Conservation (phyloP, 2,888 invertebrate genomes). For the Drosophila glabriapex region DNA sequence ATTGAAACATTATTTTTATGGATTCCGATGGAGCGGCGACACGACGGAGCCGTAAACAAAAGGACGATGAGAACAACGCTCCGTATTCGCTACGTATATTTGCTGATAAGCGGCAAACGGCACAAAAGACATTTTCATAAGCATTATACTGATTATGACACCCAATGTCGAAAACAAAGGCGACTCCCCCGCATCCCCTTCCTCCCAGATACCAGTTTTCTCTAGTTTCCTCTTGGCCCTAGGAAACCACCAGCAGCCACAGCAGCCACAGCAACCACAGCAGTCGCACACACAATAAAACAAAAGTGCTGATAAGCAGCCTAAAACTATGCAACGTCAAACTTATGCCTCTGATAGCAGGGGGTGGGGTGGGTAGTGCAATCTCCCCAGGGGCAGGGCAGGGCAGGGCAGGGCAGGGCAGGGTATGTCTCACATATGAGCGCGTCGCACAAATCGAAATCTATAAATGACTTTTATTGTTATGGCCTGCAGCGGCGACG, state of each 20-base stretch:
- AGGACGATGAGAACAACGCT: slow-evolving; percentile 19
- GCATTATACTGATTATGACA: slow-evolving; percentile 84
- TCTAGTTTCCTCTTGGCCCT: neutral
- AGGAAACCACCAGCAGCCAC: slow-evolving; percentile 13
- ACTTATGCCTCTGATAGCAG: slow-evolving; percentile 53
- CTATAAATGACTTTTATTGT: slow-evolving; percentile 82
- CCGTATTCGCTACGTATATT: slow-evolving; percentile 10
- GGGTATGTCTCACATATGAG: slow-evolving; percentile 34
- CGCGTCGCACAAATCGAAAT: slow-evolving; percentile 70
- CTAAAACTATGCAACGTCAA: slow-evolving; percentile 72
- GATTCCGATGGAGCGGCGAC: slow-evolving; percentile 44
- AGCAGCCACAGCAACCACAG: slow-evolving; percentile 9
- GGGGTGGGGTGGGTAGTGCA: neutral
- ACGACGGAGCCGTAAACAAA: slow-evolving; percentile 43
- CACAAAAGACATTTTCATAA: slow-evolving; percentile 81
- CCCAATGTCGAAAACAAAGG: slow-evolving; percentile 61
- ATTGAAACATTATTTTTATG: slow-evolving; percentile 78
- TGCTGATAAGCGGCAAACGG: slow-evolving; percentile 56
- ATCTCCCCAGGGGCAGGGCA: slow-evolving; percentile 19
- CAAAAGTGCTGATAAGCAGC: slow-evolving; percentile 77
- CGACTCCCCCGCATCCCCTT: neutral
- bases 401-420: neutral
- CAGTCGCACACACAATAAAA: slow-evolving; percentile 45
- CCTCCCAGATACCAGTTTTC: neutral
- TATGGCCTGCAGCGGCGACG: slow-evolving; percentile 69